Evolutionary conservation across 2,888 invertebrate species (phyloP), one percentile per base, ranked within the genome.

Genomic region (Apodemia hepburni): DNA sequence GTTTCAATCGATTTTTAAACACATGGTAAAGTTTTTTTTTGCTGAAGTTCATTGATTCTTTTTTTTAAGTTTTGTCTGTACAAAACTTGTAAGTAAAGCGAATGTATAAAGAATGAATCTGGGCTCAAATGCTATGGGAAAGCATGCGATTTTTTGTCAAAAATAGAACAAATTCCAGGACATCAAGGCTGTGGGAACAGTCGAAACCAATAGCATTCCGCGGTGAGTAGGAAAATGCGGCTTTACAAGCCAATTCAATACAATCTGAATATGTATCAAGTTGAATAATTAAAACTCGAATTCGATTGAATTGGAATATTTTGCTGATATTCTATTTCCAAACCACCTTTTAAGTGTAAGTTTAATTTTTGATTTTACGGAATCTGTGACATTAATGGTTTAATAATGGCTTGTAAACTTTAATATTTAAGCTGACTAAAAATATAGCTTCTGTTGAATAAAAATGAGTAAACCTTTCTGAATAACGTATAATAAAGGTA

Each of bases 1-100:
- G 86, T 80, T 84, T 83, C 89, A 87, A 91, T 91, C 91, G 91
- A 90, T 90, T 91, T 91, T 91, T 90, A 91, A 90, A 90, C 88
- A 88, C 88, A 83, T 29, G 87, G 87, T 85, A 87, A 81, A 77
- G 75, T 73, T 81, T 82, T 81, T 82, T 33, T 83, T 84, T 83
- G 81, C 69, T 65, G 58, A 54, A 54, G 62, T 65, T 67, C 61
- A 65, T 61, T 38, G 15, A 49, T 60, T 69, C 64, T 61, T 62
- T 66, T 60, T n/a, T 22, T 22, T 2, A 33, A 22, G 61, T 47
- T 61, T 45, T 18, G 58, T 47, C 38, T 18, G 1, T 54, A 29
- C 7, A 27, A 54, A 54, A 54, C 6, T 12, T 27, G 7, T 54
- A 27, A 54, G 54, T 27, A 22, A 7, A 54, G 15, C 27, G 7